Percentiles rank a stretch among this genome's conserved stretches.
phyloP scores from a whole-genome alignment of 2,888 invertebrate genomes.

The Molorchus minor region DNA sequence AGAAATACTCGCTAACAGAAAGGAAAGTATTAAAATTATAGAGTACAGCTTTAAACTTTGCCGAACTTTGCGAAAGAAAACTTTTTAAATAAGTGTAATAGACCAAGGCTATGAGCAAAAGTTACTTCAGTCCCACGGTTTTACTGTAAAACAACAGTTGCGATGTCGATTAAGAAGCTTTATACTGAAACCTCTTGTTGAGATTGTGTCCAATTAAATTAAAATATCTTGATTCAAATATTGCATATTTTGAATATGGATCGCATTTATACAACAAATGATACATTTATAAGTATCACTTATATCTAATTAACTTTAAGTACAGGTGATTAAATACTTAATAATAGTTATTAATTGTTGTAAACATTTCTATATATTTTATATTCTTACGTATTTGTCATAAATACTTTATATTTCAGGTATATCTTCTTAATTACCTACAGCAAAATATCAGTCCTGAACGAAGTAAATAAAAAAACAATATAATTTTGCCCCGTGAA shows the following conservation, averaged over 20 bases:
- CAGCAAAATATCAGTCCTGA: too few species aligned
- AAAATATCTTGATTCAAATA: background rate
- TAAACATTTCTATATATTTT: background rate
- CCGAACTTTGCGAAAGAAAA: slow-evolving; percentile 16
- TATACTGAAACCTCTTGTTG: slow-evolving; percentile 4
- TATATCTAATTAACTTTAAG: background rate
- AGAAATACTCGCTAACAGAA: background rate
- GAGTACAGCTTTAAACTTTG: slow-evolving; percentile 12
- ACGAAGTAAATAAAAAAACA: too few species aligned
- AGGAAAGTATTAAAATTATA: slow-evolving; percentile 15
- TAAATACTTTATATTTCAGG: too few species aligned
- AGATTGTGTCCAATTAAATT: slow-evolving; percentile 6
- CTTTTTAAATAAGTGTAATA: slow-evolving; percentile 23
- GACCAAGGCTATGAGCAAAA: slow-evolving; percentile 20
- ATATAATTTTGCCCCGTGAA: too few species aligned
- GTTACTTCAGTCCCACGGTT: background rate
- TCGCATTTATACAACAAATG: background rate
- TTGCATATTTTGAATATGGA: background rate
- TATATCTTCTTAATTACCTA: too few species aligned
- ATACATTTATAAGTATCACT: background rate
- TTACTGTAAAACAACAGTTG: slow-evolving; percentile 18
- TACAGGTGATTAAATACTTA: background rate
- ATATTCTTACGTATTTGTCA: background rate
- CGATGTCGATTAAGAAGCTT: slow-evolving; percentile 14
- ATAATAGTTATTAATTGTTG: background rate